Conservation (phyloP, 2,888 invertebrate species). For the Psococerastis gibbosa region DNA sequence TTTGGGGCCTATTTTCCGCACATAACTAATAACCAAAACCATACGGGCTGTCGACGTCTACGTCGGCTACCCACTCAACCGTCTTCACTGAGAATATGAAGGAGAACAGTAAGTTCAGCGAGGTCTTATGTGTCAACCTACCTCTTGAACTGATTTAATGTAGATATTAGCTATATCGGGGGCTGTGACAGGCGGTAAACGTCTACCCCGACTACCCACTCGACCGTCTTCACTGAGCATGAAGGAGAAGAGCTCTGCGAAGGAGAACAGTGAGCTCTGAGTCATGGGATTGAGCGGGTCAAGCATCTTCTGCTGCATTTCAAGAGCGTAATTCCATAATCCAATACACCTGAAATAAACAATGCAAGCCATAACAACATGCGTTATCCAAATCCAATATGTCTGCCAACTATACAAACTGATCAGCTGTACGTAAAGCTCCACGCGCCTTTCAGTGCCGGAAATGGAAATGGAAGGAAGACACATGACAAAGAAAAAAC, state of each 20-base stretch:
- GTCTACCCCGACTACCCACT: constrained; percentile 35
- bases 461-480: no score
- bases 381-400: no score
- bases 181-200: constrained; percentile 63
- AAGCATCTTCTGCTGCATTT: constrained; percentile 86
- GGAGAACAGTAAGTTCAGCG: constrained; percentile 81
- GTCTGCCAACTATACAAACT: no score
- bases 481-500: no score
- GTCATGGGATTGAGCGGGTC: constrained; percentile 89
- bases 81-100: constrained; percentile 89
- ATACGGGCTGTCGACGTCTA: constrained; percentile 60
- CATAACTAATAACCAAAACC: constrained; percentile 12
- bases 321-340: constrained; percentile 91
- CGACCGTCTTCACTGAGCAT: constrained; percentile 73
- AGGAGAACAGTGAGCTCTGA: constrained; percentile 81
- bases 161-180: constrained; percentile 69
- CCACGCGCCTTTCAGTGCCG: no score
- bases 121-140: constrained; percentile 18
- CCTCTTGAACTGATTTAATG: constrained; percentile 46
- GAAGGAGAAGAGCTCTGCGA: constrained; percentile 85
- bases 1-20: no score
- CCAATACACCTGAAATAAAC: constrained; percentile 66
- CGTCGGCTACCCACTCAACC: constrained; percentile 34
- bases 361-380: no score
- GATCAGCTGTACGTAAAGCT: no score